Conservation (phyloP, 2,888 invertebrate species). For the Gandaritis pyraliata region DNA sequence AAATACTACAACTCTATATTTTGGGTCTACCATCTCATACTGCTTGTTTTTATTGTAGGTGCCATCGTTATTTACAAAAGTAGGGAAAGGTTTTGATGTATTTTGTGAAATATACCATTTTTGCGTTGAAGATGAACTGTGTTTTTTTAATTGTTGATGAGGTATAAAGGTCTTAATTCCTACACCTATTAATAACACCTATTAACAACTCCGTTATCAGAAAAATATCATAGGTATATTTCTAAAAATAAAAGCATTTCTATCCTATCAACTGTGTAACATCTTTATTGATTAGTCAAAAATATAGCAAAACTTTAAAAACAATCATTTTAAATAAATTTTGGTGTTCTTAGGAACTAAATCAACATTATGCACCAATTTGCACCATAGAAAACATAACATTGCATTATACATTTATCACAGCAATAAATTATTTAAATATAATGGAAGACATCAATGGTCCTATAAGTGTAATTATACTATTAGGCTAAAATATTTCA, state of each 20-base stretch:
- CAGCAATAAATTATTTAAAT: slow-evolving; percentile 35
- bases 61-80: slow-evolving; percentile 54
- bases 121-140: neutral
- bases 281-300: slow-evolving; percentile 26
- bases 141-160: too few species aligned
- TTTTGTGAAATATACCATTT: slow-evolving; percentile 3
- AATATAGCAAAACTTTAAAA: slow-evolving; percentile 23
- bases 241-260: neutral
- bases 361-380: slow-evolving; percentile 13
- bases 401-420: slow-evolving; percentile 33
- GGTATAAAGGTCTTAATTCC: too few species aligned
- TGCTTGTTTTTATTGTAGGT: slow-evolving; percentile 55
- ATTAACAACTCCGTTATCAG: too few species aligned
- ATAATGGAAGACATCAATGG: slow-evolving; percentile 40
- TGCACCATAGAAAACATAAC: slow-evolving; percentile 10
- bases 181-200: too few species aligned
- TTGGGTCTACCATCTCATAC: slow-evolving; percentile 70
- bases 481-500: too few species aligned
- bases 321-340: slow-evolving; percentile 20
- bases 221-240: neutral
- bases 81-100: slow-evolving; percentile 32
- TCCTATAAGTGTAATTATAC: slow-evolving; percentile 14
- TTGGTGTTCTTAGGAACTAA: slow-evolving; percentile 39
- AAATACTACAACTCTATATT: slow-evolving; percentile 73
- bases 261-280: slow-evolving; percentile 4